Evolutionary conservation across 2,113 vertebrate genomes (phyloP).

Genomic region (Mustelus asterias): DNA sequence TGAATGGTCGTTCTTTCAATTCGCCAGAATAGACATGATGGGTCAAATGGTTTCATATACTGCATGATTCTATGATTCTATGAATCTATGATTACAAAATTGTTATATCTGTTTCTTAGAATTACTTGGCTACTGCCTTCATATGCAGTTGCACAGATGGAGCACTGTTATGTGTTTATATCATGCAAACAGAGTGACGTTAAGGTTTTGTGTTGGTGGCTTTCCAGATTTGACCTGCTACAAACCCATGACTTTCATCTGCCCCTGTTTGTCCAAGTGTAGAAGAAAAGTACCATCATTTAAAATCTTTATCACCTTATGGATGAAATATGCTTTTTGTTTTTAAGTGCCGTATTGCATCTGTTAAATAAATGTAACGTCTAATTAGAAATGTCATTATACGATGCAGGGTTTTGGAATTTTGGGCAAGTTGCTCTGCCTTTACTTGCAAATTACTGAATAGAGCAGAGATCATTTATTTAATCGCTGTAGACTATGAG

Average conservation of each 20-base stretch:
- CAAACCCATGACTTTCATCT: not conserved
- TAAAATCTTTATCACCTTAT: not conserved
- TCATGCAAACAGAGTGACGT: not conserved
- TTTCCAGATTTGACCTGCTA: not conserved
- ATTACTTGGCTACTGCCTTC: not conserved
- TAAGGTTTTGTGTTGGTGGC: not conserved
- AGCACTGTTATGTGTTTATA: not conserved
- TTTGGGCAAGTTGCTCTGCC: not conserved
- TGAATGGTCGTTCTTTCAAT: not conserved
- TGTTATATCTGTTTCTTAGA: not conserved
- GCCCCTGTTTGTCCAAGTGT: not conserved
- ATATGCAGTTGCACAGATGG: not conserved
- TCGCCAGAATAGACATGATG: too few species aligned
- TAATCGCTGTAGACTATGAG: not conserved
- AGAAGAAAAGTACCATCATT: not conserved
- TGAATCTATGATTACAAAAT: not conserved
- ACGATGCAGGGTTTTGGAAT: not conserved
- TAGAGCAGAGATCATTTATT: not conserved
- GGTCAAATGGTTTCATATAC: not conserved
- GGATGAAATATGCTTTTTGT: not conserved
- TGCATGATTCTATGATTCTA: too few species aligned
- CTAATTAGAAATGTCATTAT: not conserved
- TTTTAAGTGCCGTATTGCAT: not conserved
- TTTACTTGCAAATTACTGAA: not conserved
- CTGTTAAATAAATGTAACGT: not conserved